Evolutionary conservation across 2,113 vertebrate species (phyloP), one percentile per base, ranked within the genome.

Genomic region (Scomber japonicus): DNA sequence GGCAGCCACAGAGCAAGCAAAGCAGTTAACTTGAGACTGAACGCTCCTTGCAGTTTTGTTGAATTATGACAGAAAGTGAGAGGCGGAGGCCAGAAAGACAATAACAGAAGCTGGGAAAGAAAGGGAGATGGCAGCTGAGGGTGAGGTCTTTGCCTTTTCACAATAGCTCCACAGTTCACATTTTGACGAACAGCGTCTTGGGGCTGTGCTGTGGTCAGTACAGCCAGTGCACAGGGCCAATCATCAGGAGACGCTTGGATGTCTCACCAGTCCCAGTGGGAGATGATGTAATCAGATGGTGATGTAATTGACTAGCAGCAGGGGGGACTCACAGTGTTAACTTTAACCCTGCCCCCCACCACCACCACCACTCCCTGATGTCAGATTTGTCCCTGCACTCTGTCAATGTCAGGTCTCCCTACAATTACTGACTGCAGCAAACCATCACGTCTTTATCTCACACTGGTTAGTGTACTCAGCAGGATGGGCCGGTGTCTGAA

Each of bases 241-340:
- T 85, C 19, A 60, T 2, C 14, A 57, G 56, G 67, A 54, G 71
- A 66, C 5, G 21, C 81, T 75, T 57, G 74, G 67, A 53, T 2
- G 61, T 64, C 72, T 84, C 79, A 54, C 35, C 55, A 16, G 64
- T 60, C 51, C 59, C 78, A 50, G 53, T 11, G 62, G 81, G 82
- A 56, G 83, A 72, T 88, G 91, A 90, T 72, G 83, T 81, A 68
- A 90, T 81, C 67, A 17, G 69, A 73, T 24, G 82, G 67, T 83
- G 85, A 90, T 81, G 86, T 91, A 86, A 89, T 61, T 17, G 71
- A 79, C 11, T 13, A 60, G 40, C 81, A 71, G 80, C 11, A 0
- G 63, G 59, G 55, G 19, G 56, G 63, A 54, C 15, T 17, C 17
- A 44, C 44, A 70, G 77, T 9, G 76, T 63, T 65, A 75, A 78